phyloP scores from a whole-genome alignment of 2,113 vertebrate genomes.

The Lota lota region DNA sequence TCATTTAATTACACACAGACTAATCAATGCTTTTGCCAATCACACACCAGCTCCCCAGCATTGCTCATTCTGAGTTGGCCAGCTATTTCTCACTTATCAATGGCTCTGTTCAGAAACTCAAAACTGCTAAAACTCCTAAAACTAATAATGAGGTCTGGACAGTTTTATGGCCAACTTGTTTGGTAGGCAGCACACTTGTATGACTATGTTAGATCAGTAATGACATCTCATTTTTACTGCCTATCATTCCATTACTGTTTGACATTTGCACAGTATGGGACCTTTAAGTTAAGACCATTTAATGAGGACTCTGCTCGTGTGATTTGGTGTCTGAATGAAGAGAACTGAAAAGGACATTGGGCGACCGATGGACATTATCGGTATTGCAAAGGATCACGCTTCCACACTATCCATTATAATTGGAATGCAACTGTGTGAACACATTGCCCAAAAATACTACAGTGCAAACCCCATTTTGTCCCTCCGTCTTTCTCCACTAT shows the following conservation, averaged over 20 bases:
- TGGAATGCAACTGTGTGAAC: too few relatives aligned
- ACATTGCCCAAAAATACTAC: background rate
- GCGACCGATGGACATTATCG: background rate
- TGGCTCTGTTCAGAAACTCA: conserved; percentile 2
- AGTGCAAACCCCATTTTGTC: background rate
- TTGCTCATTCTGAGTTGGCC: conserved; percentile 3
- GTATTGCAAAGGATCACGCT: too few relatives aligned
- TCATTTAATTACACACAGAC: too few relatives aligned
- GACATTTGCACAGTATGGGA: conserved; percentile 2
- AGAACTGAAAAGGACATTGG: background rate
- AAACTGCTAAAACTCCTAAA: conserved; percentile 9
- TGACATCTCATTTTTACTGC: too few relatives aligned
- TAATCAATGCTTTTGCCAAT: conserved; percentile 30
- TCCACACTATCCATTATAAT: background rate
- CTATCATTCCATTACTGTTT: too few relatives aligned
- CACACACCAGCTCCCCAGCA: conserved; percentile 2
- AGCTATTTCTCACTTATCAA: background rate
- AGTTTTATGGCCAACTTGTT: conserved; percentile 1
- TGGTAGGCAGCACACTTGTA: background rate
- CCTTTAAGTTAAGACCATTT: conserved; percentile 21
- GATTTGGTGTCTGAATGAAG: background rate
- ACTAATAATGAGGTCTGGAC: conserved; percentile 22
- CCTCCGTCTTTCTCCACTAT: background rate
- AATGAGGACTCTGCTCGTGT: background rate
- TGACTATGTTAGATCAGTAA: background rate